Base-by-base conservation (phyloP, 1,140 invertebrate species). In the Drosophila mojavensis region DNA sequence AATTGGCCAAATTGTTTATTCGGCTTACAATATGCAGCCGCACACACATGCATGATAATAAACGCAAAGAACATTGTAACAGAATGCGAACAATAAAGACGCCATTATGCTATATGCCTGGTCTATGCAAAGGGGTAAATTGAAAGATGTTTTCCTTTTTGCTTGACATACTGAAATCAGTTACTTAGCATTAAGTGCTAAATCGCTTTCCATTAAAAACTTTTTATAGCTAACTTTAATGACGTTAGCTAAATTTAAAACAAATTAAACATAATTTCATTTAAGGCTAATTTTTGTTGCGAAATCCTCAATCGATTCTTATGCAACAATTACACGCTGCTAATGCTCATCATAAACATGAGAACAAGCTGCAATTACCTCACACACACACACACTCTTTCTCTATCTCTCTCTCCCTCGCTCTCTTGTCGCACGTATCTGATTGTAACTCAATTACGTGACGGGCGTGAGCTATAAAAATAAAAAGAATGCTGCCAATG, bases 371-470 rank as follows among this genome's bases (percentile, higher is more conserved):
- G 13, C 20, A 20, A 28, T 33, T 55, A 45, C 56, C 56, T 58
- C 41, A 47, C 30, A 4, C n/a, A 30, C 5, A 6, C 50, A n/a
- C 50, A 5, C 13, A 9, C 48, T 54, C 24, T 51, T 13, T 7
- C 26, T 54, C n/a, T 15, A 28, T 17, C 6, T 26, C 47, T 24
- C 10, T 24, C 10, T 24, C 48, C 59, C 24, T 26, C 54, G 24
- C 17, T 36, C 30, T 43, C 5, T 9, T 54, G 26, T 15, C 51
- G 11, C 7, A n/a, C 63, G 20, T n/a, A 50, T 48, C 36, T 5
- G 9, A 59, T 45, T 61, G 41, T 47, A 71, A 50, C 30, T 65
- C 51, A 71, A 72, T 83, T 68, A 79, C 66, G 53, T 55, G 62
- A 7, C 30, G 50, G 26, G 13, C 11, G 54, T 17, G 15, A 39